These are phyloP conservation scores for Campopleginae sp. DNA, from an alignment of 2,888 invertebrate genomes.

Conservation along the genomic window DNA sequence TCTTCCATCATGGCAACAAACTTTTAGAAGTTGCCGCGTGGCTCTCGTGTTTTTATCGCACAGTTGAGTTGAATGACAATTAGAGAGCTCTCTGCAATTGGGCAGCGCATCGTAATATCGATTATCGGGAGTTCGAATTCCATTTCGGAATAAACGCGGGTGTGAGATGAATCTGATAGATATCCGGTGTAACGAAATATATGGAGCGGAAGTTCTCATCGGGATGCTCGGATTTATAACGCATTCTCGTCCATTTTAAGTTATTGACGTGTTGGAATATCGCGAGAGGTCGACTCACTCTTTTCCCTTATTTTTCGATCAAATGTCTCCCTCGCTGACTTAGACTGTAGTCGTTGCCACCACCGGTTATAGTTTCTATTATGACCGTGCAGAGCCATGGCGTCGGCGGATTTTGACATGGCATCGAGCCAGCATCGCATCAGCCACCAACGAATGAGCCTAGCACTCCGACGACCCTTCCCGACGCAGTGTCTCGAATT, in stretches of 20 bases:
- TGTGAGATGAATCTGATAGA: constrained; percentile 7
- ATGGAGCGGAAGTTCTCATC: constrained; percentile 42
- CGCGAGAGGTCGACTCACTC: constrained; percentile 6
- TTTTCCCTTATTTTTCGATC: constrained; percentile 5
- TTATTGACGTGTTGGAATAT: constrained; percentile 17
- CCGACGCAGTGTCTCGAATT: constrained; percentile 39
- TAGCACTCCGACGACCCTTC: constrained; percentile 29
- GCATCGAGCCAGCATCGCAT: constrained; percentile 48
- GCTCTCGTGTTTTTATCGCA: not conserved
- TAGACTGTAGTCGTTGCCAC: not conserved
- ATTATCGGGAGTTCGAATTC: not conserved
- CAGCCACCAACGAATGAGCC: constrained; percentile 2
- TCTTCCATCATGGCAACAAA: not conserved
- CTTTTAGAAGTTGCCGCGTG: not conserved
- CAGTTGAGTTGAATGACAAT: not conserved
- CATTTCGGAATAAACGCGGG: not conserved
- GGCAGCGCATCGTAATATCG: not conserved
- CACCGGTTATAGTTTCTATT: constrained; percentile 14
- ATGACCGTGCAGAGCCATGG: constrained; percentile 28
- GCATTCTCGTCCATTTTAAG: constrained; percentile 40
- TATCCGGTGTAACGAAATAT: constrained; percentile 24
- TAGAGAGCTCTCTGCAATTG: not conserved
- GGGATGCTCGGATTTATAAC: constrained; percentile 17
- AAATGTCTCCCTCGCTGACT: constrained; percentile 1
- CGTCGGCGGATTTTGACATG: constrained; percentile 49